These are phyloP conservation scores for Labeo catla DNA, from an alignment of 2,113 vertebrate species.

Conservation along the genomic window DNA sequence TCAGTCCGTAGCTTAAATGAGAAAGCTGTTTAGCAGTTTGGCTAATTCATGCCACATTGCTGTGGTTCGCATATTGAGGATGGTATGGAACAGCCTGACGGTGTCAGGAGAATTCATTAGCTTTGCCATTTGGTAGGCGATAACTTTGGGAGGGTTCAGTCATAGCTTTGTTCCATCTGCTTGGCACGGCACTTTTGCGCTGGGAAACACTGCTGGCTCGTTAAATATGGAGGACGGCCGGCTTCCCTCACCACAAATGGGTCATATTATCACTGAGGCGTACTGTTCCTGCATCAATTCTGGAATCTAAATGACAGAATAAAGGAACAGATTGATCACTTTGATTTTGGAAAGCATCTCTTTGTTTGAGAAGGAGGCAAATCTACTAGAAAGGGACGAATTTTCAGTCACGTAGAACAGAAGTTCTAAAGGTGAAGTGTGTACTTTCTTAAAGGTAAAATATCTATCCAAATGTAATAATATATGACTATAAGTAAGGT, in stretches of 20 bases:
- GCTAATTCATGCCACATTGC: slow-evolving; percentile 9
- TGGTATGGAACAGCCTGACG: slow-evolving; percentile 25
- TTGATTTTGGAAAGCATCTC: slow-evolving; percentile 41
- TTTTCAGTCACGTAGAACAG: background rate
- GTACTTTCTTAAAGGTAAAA: background rate
- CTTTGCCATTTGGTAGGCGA: slow-evolving; percentile 26
- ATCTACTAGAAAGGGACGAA: slow-evolving; percentile 19
- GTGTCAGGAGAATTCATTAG: slow-evolving; percentile 34
- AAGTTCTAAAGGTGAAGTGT: background rate
- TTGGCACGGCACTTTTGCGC: slow-evolving; percentile 45
- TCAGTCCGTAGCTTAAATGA: background rate
- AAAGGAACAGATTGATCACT: slow-evolving; percentile 30
- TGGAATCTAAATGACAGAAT: slow-evolving; percentile 41
- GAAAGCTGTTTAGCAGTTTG: background rate
- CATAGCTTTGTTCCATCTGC: slow-evolving; percentile 56
- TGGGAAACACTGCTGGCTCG: slow-evolving; percentile 47
- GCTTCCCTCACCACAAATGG: slow-evolving; percentile 39
- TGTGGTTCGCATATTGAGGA: background rate
- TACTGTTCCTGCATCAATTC: slow-evolving; percentile 20
- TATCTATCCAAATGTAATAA: background rate
- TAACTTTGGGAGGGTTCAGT: slow-evolving; percentile 34
- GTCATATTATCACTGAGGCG: slow-evolving; percentile 35
- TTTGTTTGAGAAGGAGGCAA: slow-evolving; percentile 20
- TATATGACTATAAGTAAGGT: background rate
- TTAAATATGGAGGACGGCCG: slow-evolving; percentile 53